A percentile compares a stretch with the other conserved stretches of the same genome.
These are phyloP conservation scores for Thaumatotibia leucotreta DNA, from an alignment of 1,140 invertebrate species.

Conservation along the genomic window DNA sequence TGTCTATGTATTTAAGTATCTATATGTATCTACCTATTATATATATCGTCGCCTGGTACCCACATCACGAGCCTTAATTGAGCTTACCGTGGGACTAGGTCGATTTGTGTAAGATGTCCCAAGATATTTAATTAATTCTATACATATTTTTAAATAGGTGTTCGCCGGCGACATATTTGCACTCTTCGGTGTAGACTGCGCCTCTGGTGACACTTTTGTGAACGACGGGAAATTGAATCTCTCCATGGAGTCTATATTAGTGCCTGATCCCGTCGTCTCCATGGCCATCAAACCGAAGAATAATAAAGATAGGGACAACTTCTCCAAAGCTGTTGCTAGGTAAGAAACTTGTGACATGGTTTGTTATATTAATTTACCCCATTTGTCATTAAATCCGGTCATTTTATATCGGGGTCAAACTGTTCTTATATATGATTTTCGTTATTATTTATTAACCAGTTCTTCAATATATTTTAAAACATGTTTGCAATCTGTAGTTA, in stretches of 20 bases:
- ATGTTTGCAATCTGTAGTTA: too few species aligned
- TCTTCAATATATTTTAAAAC: too few species aligned
- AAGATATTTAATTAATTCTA: not conserved
- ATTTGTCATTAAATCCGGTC: too few species aligned
- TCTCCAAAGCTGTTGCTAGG: conserved; percentile 94
- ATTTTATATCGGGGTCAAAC: too few species aligned
- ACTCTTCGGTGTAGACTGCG: conserved; percentile 98
- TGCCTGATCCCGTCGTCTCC: conserved; percentile 98
- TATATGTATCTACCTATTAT: too few species aligned
- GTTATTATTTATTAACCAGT: too few species aligned
- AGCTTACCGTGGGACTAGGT: too few species aligned
- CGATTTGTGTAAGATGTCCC: not conserved
- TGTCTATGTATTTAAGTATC: too few species aligned
- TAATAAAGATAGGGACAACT: conserved; percentile 93
- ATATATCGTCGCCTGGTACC: too few species aligned
- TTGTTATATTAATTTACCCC: too few species aligned
- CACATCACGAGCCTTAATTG: too few species aligned
- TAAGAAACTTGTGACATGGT: conserved; percentile 22
- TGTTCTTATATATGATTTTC: too few species aligned
- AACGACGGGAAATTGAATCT: conserved; percentile 87
- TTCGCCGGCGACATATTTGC: conserved; percentile 99
- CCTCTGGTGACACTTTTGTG: conserved; percentile 98
- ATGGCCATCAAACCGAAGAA: conserved; percentile 96
- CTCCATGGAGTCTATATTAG: conserved; percentile 97
- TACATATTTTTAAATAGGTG: conserved; percentile 62